Evolutionary conservation across 2,113 vertebrate species (phyloP), one percentile per base, ranked within the genome.

Genomic region (Epinephelus moara): DNA sequence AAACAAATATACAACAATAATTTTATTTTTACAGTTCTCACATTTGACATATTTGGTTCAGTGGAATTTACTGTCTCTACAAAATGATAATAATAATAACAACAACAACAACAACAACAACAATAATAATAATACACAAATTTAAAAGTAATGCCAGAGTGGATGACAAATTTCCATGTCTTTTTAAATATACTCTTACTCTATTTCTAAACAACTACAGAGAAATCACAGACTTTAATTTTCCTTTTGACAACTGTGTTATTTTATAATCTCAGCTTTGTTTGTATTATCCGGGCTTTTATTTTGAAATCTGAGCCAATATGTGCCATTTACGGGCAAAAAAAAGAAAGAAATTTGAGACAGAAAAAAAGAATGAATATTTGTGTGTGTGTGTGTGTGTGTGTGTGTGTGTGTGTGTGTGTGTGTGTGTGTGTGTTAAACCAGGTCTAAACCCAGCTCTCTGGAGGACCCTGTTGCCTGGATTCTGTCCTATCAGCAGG

Each of bases 401-500:
- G 21, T 25, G 40, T 19, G 7, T 60, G 40, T 25, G 19, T 76
- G 18, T 78, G 15, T 70, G 6, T 66, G 75, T 60, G 52, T 45
- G 61, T 62, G 30, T 56, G n/a, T 55, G 76, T 42, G 33, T 64
- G 56, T 68, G 47, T 63, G 27, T 47, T 23, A 25, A 78, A 52
- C n/a, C 60, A 66, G 84, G 60, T 86, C 62, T 82, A 47, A 89
- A 91, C 59, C 71, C 85, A 80, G 71, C 82, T 88, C 92, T 89
- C 90, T 91, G 70, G 88, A 85, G 91, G 84, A 92, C 83, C 88
- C 77, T 55, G 37, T 76, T 89, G 82, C 80, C 80, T 90, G 89
- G 87, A 89, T 90, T 87, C 85, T 59, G 64, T 81, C 89, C 88
- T 90, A 91, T 93, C 92, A 90, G 90, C 81, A 72, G 78, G 78